Evolutionary conservation across 2,797 vertebrate species (phyloP), one percentile per base, ranked within the genome.

Genomic region (Alauda arvensis): DNA sequence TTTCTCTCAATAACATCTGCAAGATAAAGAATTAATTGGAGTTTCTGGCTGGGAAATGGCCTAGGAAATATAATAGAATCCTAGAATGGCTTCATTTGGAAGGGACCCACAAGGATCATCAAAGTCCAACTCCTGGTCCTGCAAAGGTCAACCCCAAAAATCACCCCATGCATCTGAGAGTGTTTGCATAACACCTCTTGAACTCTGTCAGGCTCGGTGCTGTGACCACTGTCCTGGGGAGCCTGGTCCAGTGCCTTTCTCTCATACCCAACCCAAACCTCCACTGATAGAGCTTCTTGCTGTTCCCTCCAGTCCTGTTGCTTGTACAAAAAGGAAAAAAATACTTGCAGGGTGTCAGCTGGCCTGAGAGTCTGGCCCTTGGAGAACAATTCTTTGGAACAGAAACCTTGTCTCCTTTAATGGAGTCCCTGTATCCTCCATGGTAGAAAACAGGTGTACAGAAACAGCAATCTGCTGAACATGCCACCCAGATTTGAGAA

Each of bases 391-490:
- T 60, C 62, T 76, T 74, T 39, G 29, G 21, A 75, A 40, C 17
- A 86, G 40, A 75, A 75, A 37, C 39, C 42, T 60, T 69, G 26
- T 37, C 16, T 16, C 60, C 42, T 60, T 81, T 81, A 70, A 49
- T 72, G 46, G 62, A 83, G 56, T 56, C 23, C 18, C 13, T n/a
- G 8, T 55, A 51, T 33, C 31, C 31, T 77, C 29, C 0, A 3
- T 51, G 53, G 37, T 39, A 51, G 25, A 57, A 88, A 60, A 69
- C 28, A 79, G 14, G 13, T 72, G 31, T 55, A 33, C 3, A 7
- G 63, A 87, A 93, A 57, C 15, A 77, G 19, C 49, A 86, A 42
- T 69, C 76, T 92, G 65, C 80, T 77, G 82, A 83, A 89, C 31
- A 46, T 51, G n/a, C 21, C 45, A 11, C 31, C 49, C 53, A 62